Base-by-base conservation (phyloP, 2,888 invertebrate species). In the Dione juno region DNA sequence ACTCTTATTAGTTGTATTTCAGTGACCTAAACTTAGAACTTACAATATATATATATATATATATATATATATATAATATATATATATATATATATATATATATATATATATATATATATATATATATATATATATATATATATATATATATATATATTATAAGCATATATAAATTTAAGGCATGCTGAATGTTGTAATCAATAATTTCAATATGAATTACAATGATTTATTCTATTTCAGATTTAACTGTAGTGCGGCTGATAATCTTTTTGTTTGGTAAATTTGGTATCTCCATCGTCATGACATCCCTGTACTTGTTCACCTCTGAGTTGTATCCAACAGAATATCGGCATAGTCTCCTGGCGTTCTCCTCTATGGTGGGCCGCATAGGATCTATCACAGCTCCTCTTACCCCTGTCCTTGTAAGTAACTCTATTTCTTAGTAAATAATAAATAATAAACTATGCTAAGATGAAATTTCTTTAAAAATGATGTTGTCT, bases 281-380 rank as follows among this genome's bases (percentile, higher is more conserved):
- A 80, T 88, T 94, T 75, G 89, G 93, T 45, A 95, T 94, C 35
- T 94, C 94, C 0, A 87, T 93, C 69, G 92, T 95, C 19, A 94
- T 94, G 77, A 91, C 94, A 58, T 90, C 94, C 9, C 78, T 94
- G 66, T 95, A 95, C 79, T 88, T 95, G 74, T 94, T 93, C 78
- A 94, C 95, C 0, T 92, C 95, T 8, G 95, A 95, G 83, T 87
- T 95, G 79, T 95, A 95, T 78, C 95, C 95, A 1, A 95, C 95
- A 28, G 93, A 93, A 76, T 86, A 94, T 19, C 89, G 95, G 1
- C 95, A 95, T 79, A 94, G 94, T 53, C 82, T 95, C 66, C 88
- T 95, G 40, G 94, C 94, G 0, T 87, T 94, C 64, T 95, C 95
- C 77, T 95, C 95, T 13, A 95, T 95, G 94, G 89, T 95, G 74